phyloP scores from a whole-genome alignment of 2,113 vertebrate genomes.

The Onychostruthus taczanowskii region DNA sequence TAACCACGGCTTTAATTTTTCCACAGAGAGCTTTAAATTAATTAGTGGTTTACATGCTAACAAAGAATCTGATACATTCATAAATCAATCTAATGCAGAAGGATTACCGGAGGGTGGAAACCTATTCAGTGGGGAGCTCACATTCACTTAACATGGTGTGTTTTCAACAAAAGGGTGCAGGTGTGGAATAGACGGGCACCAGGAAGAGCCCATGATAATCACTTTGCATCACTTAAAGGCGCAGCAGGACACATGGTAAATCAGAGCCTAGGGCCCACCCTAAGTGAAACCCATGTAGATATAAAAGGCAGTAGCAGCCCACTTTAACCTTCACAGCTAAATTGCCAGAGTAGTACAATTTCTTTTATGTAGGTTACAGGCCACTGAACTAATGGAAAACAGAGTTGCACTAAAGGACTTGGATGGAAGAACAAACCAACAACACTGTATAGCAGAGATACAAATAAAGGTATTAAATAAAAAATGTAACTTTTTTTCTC shows the following conservation, averaged over 20 bases:
- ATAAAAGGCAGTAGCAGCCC: constrained; percentile 70
- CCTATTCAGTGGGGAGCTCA: constrained; percentile 76
- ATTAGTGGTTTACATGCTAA: constrained; percentile 83
- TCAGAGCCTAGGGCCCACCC: constrained; percentile 78
- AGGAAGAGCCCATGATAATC: constrained; percentile 80
- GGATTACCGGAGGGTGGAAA: constrained; percentile 63
- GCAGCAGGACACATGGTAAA: constrained; percentile 79
- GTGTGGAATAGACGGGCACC: constrained; percentile 72
- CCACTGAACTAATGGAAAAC: constrained; percentile 64
- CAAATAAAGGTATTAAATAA: neutral
- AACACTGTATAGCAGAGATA: neutral
- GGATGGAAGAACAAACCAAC: neutral
- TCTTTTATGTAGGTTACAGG: constrained; percentile 60
- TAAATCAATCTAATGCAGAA: constrained; percentile 78
- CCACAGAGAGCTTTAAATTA: constrained; percentile 88
- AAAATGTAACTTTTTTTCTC: neutral
- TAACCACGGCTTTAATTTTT: constrained; percentile 80
- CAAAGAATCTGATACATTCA: constrained; percentile 79
- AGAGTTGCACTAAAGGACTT: constrained; percentile 25
- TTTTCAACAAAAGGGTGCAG: constrained; percentile 79
- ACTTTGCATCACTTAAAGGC: constrained; percentile 80
- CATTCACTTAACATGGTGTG: constrained; percentile 72
- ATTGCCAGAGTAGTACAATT: constrained; percentile 69
- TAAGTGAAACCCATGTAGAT: constrained; percentile 72
- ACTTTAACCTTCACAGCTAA: constrained; percentile 78